Conservation (phyloP, 1,140 invertebrate species). For the Drosophila elegans region DNA sequence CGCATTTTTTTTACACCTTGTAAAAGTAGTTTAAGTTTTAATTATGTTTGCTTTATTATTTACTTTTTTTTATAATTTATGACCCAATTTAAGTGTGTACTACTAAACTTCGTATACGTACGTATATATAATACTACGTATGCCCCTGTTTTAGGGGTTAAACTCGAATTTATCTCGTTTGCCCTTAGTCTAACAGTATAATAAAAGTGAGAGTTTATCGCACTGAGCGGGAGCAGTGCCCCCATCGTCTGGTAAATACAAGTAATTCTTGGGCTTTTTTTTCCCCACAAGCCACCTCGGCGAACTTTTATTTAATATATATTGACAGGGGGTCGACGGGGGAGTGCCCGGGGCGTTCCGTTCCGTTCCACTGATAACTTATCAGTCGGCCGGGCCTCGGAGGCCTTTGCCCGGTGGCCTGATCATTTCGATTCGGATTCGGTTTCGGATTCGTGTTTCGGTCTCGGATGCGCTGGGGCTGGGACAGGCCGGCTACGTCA, state of each 20-base stretch:
- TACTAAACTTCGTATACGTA: neutral
- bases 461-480: constrained; percentile 11
- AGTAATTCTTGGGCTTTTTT: neutral
- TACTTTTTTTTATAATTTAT: no score
- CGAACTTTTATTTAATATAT: constrained; percentile 10
- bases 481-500: constrained; percentile 14
- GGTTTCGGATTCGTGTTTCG: constrained; percentile 18
- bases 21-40: no score
- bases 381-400: constrained; percentile 18
- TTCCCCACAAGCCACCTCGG: constrained; percentile 15
- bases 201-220: neutral
- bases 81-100: neutral
- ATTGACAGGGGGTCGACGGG: constrained; percentile 15
- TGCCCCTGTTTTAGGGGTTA: neutral
- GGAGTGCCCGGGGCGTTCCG: neutral
- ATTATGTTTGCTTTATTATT: no score
- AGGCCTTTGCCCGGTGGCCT: constrained; percentile 55
- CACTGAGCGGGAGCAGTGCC: constrained; percentile 4
- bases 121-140: neutral
- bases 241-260: neutral
- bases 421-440: constrained; percentile 32
- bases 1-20: no score
- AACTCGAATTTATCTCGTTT: neutral
- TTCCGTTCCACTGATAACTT: constrained; percentile 28
- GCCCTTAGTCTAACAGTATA: neutral